Percentiles rank a stretch among this genome's conserved stretches.
phyloP scores from a whole-genome alignment of 2,797 vertebrate genomes.

The Enteromius trimaculatus region DNA sequence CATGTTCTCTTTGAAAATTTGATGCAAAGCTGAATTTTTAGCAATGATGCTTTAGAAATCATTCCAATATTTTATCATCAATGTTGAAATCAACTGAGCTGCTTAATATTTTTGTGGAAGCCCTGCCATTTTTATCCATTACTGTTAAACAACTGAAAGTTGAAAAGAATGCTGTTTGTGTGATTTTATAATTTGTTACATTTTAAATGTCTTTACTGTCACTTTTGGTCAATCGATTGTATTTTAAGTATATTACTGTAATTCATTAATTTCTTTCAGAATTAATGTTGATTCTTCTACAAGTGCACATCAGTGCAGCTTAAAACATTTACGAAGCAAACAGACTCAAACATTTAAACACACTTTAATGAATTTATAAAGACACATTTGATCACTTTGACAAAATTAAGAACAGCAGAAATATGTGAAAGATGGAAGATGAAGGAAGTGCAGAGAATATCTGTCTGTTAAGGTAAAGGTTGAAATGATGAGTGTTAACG shows the following conservation, averaged over 20 bases:
- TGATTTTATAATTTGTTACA: not conserved
- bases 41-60: not conserved
- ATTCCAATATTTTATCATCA: not conserved
- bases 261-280: not conserved
- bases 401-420: not conserved
- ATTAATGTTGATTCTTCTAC: no score
- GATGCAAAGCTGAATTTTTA: not conserved
- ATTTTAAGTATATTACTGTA: not conserved
- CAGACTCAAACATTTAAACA: not conserved
- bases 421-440: not conserved
- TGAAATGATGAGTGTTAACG: conserved; percentile 33
- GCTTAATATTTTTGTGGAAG: not conserved
- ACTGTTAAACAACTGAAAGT: not conserved
- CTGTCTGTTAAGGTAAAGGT: not conserved
- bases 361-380: not conserved
- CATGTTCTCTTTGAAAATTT: not conserved
- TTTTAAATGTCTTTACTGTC: not conserved
- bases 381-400: not conserved
- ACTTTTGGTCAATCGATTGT: not conserved
- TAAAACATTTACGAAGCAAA: not conserved
- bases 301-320: not conserved
- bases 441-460: not conserved
- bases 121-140: not conserved
- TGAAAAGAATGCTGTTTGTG: not conserved
- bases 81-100: not conserved